Base-by-base conservation (phyloP, 2,797 vertebrate genomes). In the Lophius americanus region DNA sequence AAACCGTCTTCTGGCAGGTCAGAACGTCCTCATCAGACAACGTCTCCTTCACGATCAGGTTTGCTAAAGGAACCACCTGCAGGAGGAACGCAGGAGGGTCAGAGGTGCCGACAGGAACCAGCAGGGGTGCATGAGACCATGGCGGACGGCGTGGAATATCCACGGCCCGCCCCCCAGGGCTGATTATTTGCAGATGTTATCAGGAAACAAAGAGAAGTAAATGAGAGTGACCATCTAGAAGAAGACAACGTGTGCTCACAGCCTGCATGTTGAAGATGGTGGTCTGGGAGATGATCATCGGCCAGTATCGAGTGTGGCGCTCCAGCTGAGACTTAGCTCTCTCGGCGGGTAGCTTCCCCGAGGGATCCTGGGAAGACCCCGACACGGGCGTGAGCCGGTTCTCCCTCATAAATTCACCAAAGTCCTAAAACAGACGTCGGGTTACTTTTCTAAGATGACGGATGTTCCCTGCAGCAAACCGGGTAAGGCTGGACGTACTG, bases 241-340 rank as follows among this genome's bases (percentile, higher is more conserved):
- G 12, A 47, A 9, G 7, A n/a, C 0, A 3, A 10, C 10, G 3
- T 59, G 69, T 51, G 92, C 95, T 94, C 88, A 99, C 98, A 51
- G 98, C 98, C 89, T 99, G 98, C 98, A 99, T 99, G 90, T 99
- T 99, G 89, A 99, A 99, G 77, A 99, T 99, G 70, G 98, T 99
- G 51, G 98, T 99, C 90, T 99, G 98, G 76, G 98, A 99, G 86
- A 99, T 99, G 84, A 99, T 99, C 98, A 99, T 99, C 6, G 98
- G 98, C 98, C 98, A 99, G 88, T 99, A 99, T 50, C 98, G 96
- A 50, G 98, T 99, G 83, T 99, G 91, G 50, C 97, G 96, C 83
- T 99, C 98, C 83, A 99, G 94, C 83, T 99, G 98, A 73, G 93
- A 92, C 92, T 96, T 99, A 48, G 98, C 96, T 82, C 96, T 92